These are phyloP conservation scores for Aproaerema taeniolella DNA, from an alignment of 2,888 invertebrate species.

Conservation along the genomic window DNA sequence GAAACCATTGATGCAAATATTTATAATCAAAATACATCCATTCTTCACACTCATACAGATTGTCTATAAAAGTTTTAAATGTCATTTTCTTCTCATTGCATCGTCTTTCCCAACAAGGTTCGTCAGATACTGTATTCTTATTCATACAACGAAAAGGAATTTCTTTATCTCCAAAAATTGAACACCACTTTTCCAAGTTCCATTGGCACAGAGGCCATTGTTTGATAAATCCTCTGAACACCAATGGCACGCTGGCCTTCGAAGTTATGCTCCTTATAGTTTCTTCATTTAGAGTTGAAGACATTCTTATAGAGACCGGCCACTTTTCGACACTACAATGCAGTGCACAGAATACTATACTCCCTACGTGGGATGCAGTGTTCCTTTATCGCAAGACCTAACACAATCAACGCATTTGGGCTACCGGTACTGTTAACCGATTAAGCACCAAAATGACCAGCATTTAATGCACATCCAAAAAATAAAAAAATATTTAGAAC, in stretches of 20 bases:
- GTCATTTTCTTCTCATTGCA: slow-evolving; percentile 78
- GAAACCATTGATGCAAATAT: slow-evolving; percentile 84
- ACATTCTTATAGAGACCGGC: too few relatives aligned
- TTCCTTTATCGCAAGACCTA: too few relatives aligned
- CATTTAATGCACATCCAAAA: too few relatives aligned
- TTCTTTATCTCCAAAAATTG: slow-evolving; percentile 71
- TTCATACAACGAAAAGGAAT: slow-evolving; percentile 76
- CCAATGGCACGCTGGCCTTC: slow-evolving; percentile 59
- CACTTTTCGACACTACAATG: too few relatives aligned
- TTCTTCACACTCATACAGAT: slow-evolving; percentile 49
- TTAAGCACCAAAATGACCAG: too few relatives aligned
- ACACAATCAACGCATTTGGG: too few relatives aligned
- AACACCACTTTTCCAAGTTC: slow-evolving; percentile 78
- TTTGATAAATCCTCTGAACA: slow-evolving; percentile 71
- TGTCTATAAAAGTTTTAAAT: slow-evolving; percentile 79
- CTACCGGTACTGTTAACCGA: too few relatives aligned
- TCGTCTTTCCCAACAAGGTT: slow-evolving; percentile 89
- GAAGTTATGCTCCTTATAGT: slow-evolving; percentile 36
- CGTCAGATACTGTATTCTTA: slow-evolving; percentile 52
- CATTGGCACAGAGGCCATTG: slow-evolving; percentile 79
- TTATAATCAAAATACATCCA: slow-evolving; percentile 94
- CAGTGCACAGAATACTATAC: too few relatives aligned
- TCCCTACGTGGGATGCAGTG: too few relatives aligned
- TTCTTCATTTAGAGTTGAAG: slow-evolving; percentile 38
- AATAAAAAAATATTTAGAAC: too few relatives aligned